Evolutionary conservation across 2,113 vertebrate genomes (phyloP).

Genomic region (Equus przewalskii): DNA sequence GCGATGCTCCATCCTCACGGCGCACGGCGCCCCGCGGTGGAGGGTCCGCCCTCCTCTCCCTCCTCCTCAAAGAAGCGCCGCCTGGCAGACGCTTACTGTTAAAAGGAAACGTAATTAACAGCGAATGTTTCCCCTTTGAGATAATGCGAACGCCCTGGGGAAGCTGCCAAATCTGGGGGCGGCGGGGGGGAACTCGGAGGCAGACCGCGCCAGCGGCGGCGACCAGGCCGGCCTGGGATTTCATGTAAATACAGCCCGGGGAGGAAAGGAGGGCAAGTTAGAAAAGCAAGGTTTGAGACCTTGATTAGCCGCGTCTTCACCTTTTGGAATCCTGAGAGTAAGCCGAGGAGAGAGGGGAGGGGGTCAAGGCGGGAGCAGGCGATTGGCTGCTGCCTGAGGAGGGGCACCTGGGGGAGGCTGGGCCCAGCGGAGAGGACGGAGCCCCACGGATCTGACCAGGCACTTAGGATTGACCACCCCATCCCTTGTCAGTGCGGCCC

Average conservation of each 20-base stretch:
- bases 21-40: rapidly evolving
- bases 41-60: neutral
- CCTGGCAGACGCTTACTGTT: neutral
- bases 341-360: neutral
- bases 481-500: neutral
- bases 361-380: neutral
- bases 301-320: neutral
- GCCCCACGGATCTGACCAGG: too few species aligned
- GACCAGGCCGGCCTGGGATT: too few species aligned
- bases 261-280: neutral
- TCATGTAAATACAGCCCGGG: neutral
- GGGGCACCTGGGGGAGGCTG: neutral
- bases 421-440: neutral
- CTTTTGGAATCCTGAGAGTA: neutral
- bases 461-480: too few species aligned
- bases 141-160: neutral
- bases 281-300: neutral
- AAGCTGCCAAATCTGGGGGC: neutral
- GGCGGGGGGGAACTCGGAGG: too few species aligned
- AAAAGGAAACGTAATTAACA: neutral
- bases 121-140: neutral
- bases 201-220: neutral
- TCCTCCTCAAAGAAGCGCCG: neutral
- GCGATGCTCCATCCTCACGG: rapidly evolving
- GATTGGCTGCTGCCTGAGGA: neutral